Conservation (phyloP, 2,888 invertebrate species). For the Mechanitis messenoides region DNA sequence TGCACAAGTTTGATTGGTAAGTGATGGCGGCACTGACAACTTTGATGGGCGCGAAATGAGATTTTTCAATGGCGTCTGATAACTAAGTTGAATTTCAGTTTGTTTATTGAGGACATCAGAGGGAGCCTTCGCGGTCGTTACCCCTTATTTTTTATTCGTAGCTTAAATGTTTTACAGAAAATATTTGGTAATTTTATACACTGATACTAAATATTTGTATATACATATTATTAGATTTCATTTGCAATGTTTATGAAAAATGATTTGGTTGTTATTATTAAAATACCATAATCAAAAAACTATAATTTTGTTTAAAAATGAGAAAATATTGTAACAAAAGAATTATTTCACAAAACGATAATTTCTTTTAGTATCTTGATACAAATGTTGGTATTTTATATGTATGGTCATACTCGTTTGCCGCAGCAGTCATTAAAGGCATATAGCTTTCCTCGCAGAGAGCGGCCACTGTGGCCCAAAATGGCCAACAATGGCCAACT, state of each 20-base stretch:
- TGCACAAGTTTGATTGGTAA: slow-evolving; percentile 46
- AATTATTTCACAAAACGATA: slow-evolving; percentile 7
- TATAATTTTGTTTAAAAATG: too few species aligned
- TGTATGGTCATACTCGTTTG: slow-evolving; percentile 29
- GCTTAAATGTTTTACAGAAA: too few species aligned
- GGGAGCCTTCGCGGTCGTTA: slow-evolving; percentile 4
- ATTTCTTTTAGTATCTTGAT: slow-evolving; percentile 20
- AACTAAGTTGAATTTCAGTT: slow-evolving; percentile 34
- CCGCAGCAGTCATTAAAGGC: slow-evolving; percentile 32
- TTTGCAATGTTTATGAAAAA: too few species aligned
- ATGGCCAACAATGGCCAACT: slow-evolving; percentile 15
- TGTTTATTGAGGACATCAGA: slow-evolving; percentile 29
- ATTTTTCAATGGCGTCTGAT: slow-evolving; percentile 43
- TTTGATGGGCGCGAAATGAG: slow-evolving; percentile 41
- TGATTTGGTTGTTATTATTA: too few species aligned
- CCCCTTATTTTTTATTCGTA: too few species aligned
- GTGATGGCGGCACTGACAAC: slow-evolving; percentile 40
- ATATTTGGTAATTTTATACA: too few species aligned
- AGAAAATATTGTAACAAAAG: too few species aligned
- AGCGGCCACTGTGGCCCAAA: too few species aligned
- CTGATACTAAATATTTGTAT: too few species aligned
- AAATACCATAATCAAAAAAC: too few species aligned
- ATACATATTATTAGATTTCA: too few species aligned
- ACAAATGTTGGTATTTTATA: slow-evolving; percentile 29
- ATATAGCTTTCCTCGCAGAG: slow-evolving; percentile 23